Evolutionary conservation across 1,140 invertebrate species (phyloP).

Genomic region (Scaptomyza graminum): DNA sequence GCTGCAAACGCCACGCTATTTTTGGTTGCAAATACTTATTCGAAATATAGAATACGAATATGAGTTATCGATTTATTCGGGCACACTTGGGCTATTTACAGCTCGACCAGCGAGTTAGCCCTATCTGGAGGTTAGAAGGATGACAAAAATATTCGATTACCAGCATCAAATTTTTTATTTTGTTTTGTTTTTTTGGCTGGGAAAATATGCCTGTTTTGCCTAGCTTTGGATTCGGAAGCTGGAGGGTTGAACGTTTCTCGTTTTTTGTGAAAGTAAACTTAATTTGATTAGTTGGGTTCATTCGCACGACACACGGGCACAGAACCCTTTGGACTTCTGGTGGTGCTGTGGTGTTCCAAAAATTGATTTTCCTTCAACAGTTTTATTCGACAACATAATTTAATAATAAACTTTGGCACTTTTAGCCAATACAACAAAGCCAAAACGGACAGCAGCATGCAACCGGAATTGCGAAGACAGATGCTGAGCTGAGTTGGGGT

Average conservation of each 20-base stretch:
- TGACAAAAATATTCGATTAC: constrained; percentile 70
- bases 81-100: constrained; percentile 56
- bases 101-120: constrained; percentile 67
- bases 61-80: constrained; percentile 61
- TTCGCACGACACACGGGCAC: constrained; percentile 43
- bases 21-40: constrained; percentile 61
- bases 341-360: constrained; percentile 24
- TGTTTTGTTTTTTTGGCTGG: constrained; percentile 5
- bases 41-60: constrained; percentile 39
- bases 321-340: constrained; percentile 4
- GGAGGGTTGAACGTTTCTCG: constrained; percentile 39
- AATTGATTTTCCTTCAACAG: constrained; percentile 76
- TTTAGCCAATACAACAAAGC: constrained; percentile 59
- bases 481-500: constrained; percentile 25
- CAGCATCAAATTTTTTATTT: constrained; percentile 65
- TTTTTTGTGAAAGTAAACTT: constrained; percentile 65
- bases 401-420: constrained; percentile 82
- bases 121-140: neutral
- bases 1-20: constrained; percentile 60
- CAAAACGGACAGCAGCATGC: constrained; percentile 17
- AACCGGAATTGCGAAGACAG: constrained; percentile 29
- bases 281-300: constrained; percentile 80
- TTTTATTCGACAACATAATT: constrained; percentile 80
- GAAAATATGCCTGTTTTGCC: constrained; percentile 10
- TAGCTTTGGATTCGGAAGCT: constrained; percentile 46